Conservation (phyloP, 30 jellyfish, hydroid and myxozoan genomes). For the Chrysaora quinquecirrha region DNA sequence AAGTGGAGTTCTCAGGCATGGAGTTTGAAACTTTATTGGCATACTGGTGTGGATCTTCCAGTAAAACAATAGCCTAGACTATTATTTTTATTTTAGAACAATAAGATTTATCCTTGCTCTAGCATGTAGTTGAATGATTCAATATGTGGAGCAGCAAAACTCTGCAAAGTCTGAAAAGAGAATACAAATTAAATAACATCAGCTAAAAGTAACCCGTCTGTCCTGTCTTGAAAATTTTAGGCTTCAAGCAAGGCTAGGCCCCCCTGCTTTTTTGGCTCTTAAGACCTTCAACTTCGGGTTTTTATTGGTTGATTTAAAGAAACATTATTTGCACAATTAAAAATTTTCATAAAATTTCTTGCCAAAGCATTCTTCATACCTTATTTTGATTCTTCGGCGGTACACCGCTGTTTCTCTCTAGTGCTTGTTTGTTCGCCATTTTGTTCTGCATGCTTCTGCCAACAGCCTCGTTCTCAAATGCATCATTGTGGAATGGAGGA, state of each 20-base stretch:
- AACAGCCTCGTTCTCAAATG: too few relatives aligned
- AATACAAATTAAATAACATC: not conserved
- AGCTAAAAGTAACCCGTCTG: not conserved
- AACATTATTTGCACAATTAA: too few relatives aligned
- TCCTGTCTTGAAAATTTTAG: not conserved
- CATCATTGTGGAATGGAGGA: too few relatives aligned
- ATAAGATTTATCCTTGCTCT: conserved; percentile 85
- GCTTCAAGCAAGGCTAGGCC: too few relatives aligned
- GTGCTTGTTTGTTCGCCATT: conserved; percentile 27
- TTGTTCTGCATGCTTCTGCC: too few relatives aligned
- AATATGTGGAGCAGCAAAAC: conserved; percentile 93
- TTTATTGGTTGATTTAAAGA: not conserved
- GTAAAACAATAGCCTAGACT: too few relatives aligned
- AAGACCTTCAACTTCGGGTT: not conserved
- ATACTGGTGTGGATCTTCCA: too few relatives aligned
- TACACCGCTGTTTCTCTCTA: conserved; percentile 21
- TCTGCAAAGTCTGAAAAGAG: conserved; percentile 78
- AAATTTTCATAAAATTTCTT: too few relatives aligned
- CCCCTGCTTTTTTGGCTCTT: too few relatives aligned
- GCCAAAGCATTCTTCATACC: conserved; percentile 10
- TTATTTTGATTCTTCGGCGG: conserved; percentile 63
- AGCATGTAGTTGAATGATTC: conserved; percentile 84
- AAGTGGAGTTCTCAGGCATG: too few relatives aligned
- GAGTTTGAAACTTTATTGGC: too few relatives aligned
- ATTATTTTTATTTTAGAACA: too few relatives aligned